Conservation (phyloP, 2,797 vertebrate species). For the Chelon labrosus region DNA sequence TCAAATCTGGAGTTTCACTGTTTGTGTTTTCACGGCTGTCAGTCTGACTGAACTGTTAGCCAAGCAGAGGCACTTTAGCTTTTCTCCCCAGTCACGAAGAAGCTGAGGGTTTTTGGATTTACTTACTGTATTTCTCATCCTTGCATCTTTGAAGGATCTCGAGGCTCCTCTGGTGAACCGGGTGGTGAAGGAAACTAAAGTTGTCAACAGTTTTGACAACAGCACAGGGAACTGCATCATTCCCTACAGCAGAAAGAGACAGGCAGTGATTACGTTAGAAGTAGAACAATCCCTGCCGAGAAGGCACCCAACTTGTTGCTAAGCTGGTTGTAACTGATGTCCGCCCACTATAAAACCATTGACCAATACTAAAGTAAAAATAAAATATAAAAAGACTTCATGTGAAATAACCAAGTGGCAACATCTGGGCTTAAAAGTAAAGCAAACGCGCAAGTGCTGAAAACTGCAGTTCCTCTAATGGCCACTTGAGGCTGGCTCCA, state of each 20-base stretch:
- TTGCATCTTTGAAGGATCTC: slow-evolving; percentile 99
- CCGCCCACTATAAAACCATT: no score
- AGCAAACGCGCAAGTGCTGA: no score
- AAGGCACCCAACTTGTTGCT: not conserved
- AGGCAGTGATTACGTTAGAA: no score
- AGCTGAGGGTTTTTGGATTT: slow-evolving; percentile 9
- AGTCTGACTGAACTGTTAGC: not conserved
- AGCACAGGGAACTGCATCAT: slow-evolving; percentile 87
- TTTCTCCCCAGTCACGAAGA: no score
- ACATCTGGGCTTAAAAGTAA: no score
- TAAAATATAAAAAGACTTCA: no score
- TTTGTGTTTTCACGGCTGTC: not conserved
- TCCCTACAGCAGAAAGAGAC: slow-evolving; percentile 48
- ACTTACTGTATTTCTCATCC: slow-evolving; percentile 99
- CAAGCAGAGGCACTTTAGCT: not conserved
- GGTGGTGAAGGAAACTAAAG: slow-evolving; percentile 99
- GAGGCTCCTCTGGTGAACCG: slow-evolving; percentile 99
- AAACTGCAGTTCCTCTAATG: no score
- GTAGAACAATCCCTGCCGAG: no score
- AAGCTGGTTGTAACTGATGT: not conserved
- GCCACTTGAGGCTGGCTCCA: no score
- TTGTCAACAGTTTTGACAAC: slow-evolving; percentile 95
- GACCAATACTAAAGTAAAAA: no score
- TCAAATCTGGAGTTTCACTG: not conserved
- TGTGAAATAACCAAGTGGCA: no score